Conservation (phyloP, 2,113 vertebrate species). For the Ochotona curzoniae region DNA sequence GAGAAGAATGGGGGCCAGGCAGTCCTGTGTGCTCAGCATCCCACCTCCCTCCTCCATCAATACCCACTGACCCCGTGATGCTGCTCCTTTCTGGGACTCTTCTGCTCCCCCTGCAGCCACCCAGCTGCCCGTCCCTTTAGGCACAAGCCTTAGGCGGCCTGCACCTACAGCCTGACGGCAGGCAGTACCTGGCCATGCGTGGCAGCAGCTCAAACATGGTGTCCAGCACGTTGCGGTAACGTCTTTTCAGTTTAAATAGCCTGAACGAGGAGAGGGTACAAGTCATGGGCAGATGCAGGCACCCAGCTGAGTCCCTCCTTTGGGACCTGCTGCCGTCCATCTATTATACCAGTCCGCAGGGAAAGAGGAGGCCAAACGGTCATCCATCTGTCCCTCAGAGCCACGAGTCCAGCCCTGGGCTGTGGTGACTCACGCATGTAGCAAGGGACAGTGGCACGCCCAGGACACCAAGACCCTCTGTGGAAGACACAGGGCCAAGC, state of each 20-base stretch:
- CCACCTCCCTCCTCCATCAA: background rate
- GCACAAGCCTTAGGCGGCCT: background rate
- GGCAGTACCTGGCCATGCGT: conserved; percentile 94
- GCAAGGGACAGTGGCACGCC: fast-evolving
- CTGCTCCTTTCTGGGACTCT: background rate
- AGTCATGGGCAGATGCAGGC: fast-evolving
- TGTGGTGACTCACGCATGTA: background rate
- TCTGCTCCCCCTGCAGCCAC: background rate
- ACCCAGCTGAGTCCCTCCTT: background rate
- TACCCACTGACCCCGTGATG: background rate
- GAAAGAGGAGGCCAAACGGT: background rate
- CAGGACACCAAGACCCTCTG: fast-evolving
- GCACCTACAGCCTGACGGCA: background rate
- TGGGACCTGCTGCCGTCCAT: too few species aligned
- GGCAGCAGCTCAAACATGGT: conserved; percentile 99
- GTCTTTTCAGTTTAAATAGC: conserved; percentile 96
- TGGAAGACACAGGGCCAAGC: too few species aligned
- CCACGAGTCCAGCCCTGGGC: background rate
- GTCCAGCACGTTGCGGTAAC: conserved; percentile 97
- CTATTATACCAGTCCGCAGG: background rate
- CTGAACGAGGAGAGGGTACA: conserved; percentile 80
- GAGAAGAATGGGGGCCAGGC: background rate
- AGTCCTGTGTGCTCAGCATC: background rate
- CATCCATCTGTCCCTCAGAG: fast-evolving
- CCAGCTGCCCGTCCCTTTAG: background rate